Evolutionary conservation across 2,113 vertebrate genomes (phyloP).

Genomic region (Megatriorchis doriae): DNA sequence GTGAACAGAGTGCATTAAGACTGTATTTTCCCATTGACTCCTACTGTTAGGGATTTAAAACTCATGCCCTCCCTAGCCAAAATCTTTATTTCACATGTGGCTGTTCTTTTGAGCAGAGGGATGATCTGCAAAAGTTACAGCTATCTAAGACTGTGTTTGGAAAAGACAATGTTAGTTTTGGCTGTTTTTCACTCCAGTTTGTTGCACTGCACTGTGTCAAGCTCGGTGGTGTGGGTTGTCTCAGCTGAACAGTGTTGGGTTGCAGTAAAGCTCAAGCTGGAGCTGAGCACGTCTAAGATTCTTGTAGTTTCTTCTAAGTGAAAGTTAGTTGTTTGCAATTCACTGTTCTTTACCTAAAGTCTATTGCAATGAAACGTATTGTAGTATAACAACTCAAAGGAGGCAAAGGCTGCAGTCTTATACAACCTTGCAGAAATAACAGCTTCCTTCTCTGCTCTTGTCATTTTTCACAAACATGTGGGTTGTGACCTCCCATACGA

Average conservation of each 20-base stretch:
- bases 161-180: background rate
- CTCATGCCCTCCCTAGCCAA: background rate
- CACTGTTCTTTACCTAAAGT: background rate
- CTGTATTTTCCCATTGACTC: background rate
- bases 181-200: background rate
- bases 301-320: background rate
- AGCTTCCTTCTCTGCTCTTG: background rate
- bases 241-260: background rate
- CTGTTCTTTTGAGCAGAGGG: background rate
- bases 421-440: background rate
- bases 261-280: background rate
- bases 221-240: background rate
- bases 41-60: background rate
- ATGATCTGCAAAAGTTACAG: background rate
- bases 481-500: background rate
- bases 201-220: accelerated
- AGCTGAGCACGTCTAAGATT: background rate
- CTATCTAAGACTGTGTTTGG: background rate
- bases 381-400: background rate
- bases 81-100: background rate
- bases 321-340: background rate
- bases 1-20: background rate
- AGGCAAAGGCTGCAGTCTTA: background rate
- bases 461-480: background rate
- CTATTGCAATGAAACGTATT: background rate